Percentiles rank a stretch among this genome's conserved stretches.
These are phyloP conservation scores for Drosophila parabipectinata DNA, from an alignment of 1,140 invertebrate species.

Conservation along the genomic window DNA sequence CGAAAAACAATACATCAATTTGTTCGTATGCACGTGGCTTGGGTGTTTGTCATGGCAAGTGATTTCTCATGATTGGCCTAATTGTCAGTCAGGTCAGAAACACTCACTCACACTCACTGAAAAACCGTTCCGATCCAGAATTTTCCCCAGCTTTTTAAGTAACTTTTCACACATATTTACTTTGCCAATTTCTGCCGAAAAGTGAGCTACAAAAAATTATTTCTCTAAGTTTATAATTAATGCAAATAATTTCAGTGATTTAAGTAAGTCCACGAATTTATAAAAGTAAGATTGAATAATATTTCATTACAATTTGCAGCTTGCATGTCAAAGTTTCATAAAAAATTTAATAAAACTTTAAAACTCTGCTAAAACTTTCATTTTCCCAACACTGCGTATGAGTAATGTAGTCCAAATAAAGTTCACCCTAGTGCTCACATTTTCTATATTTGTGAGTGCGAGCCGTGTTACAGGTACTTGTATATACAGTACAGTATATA, in stretches of 20 bases:
- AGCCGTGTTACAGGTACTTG: constrained; percentile 17
- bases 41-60: constrained; percentile 45
- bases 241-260: background rate
- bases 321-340: background rate
- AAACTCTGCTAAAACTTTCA: constrained; percentile 3
- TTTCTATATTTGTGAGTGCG: background rate
- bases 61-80: constrained; percentile 71
- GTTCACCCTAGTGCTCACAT: constrained; percentile 6
- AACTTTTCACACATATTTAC: constrained; percentile 10
- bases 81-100: constrained; percentile 70
- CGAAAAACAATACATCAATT: constrained; percentile 75
- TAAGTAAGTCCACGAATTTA: no score
- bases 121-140: constrained; percentile 17
- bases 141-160: constrained; percentile 1
- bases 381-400: constrained; percentile 11
- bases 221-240: background rate
- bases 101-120: constrained; percentile 15
- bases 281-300: background rate
- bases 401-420: background rate
- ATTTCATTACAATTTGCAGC: background rate
- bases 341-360: background rate
- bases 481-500: no score
- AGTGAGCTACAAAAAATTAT: constrained; percentile 1
- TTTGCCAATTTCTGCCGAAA: background rate
- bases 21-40: constrained; percentile 53